phyloP scores from a whole-genome alignment of 2,113 vertebrate species.

The Phyllopteryx taeniolatus region DNA sequence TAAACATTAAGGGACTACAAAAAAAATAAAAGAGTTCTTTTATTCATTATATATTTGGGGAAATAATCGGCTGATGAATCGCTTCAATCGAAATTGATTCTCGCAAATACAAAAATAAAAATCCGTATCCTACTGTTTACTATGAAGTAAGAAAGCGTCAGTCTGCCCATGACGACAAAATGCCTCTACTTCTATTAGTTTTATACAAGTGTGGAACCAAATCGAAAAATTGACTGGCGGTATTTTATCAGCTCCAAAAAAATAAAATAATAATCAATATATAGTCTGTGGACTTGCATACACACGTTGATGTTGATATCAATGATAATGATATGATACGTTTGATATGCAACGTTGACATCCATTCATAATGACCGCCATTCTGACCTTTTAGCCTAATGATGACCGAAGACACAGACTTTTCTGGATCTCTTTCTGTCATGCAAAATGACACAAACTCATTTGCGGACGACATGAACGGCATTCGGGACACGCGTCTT shows the following conservation, averaged over 20 bases:
- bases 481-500: conserved; percentile 2
- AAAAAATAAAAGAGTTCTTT: no score
- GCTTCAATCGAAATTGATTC: no score
- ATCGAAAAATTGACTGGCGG: neutral
- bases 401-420: neutral
- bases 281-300: neutral
- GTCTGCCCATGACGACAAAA: no score
- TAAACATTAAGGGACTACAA: no score
- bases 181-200: neutral
- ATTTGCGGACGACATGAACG: conserved; percentile 19
- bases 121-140: no score
- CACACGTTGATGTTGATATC: neutral
- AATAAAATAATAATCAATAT: neutral
- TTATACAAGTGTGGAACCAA: neutral
- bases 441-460: neutral
- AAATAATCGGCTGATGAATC: no score
- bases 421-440: neutral
- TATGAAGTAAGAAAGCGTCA: no score
- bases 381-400: neutral
- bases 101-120: no score
- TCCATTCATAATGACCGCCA: neutral
- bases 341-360: neutral
- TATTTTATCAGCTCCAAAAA: neutral
- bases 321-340: neutral
- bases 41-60: no score